Base-by-base conservation (phyloP, 2,113 vertebrate genomes). In the Clarias gariepinus region DNA sequence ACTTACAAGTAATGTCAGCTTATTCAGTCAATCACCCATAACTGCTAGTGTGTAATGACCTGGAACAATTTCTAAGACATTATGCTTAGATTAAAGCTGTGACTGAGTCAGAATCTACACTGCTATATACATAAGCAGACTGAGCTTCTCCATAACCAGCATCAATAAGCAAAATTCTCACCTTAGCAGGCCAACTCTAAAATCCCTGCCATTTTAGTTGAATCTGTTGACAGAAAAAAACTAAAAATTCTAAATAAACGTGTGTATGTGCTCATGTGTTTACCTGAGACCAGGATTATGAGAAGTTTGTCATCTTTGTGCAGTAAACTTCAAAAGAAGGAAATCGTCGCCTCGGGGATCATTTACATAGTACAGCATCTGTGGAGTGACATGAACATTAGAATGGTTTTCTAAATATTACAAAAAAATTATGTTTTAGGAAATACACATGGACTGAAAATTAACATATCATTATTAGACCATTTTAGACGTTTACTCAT, bases 331-430 rank as follows among this genome's bases (percentile, higher is more conserved):
- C 94, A 95, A 91, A 97, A 98, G 88, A 97, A 98, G 25, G 6
- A 92, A 88, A 98, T 25, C 6, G 96, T 97, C 0, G 92, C 96
- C 61, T 90, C 93, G 41, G 96, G n/a, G 86, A 66, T 98, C 96
- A 88, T 96, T 94, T 82, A 96, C 96, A 58, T 98, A 99, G 88
- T 99, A 99, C 85, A 99, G 94, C 97, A 95, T 94, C 95, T 95
- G 93, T 78, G 87, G 28, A 86, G 55, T 47, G 7, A 47, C 7
- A 47, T 47, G 5, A 7, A 47, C 2, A 73, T 25, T 23, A 61
- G 23, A 61, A 23, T 61, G 60, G 21, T 6, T 12, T 19, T 64
- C 58, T 19, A 21, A 60, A 58, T 5, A 58, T 15, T 58, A n/a
- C n/a, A n/a, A n/a, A n/a, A n/a, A n/a, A n/a, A n/a, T n/a, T n/a